These are phyloP conservation scores for Ranitomeya variabilis DNA, from an alignment of 2,113 vertebrate genomes.

Conservation along the genomic window DNA sequence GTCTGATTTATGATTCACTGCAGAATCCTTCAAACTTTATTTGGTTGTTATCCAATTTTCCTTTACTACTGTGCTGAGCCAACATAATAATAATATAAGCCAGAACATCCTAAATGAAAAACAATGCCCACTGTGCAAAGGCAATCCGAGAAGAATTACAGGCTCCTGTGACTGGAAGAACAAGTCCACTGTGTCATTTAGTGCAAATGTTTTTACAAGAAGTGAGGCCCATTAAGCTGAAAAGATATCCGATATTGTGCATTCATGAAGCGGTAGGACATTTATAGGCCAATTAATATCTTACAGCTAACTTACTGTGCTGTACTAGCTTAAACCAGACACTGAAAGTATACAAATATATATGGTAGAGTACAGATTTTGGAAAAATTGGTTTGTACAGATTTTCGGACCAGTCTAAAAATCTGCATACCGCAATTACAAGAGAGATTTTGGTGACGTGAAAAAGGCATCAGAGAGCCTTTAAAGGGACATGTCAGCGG, in stretches of 20 bases:
- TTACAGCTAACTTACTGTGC: not conserved
- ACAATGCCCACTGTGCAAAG: not conserved
- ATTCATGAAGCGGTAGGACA: not conserved
- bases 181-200: not conserved
- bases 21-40: conserved; percentile 13
- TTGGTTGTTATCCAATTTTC: conserved; percentile 24
- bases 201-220: not conserved
- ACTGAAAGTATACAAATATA: too few species aligned
- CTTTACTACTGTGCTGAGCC: conserved; percentile 7
- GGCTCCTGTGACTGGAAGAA: not conserved
- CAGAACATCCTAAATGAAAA: not conserved
- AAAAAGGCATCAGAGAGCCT: too few species aligned
- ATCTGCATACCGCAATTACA: too few species aligned
- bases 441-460: too few species aligned
- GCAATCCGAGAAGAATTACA: not conserved
- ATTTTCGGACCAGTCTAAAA: too few species aligned
- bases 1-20: not conserved
- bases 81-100: not conserved
- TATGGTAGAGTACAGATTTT: too few species aligned
- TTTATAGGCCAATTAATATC: not conserved
- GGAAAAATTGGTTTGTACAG: too few species aligned
- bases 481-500: too few species aligned
- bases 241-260: not conserved
- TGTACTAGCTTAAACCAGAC: too few species aligned
- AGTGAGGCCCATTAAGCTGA: not conserved